Percentiles rank a stretch among this genome's conserved stretches.
These are phyloP conservation scores for Erebia palarica DNA, from an alignment of 2,888 invertebrate species.

Conservation along the genomic window DNA sequence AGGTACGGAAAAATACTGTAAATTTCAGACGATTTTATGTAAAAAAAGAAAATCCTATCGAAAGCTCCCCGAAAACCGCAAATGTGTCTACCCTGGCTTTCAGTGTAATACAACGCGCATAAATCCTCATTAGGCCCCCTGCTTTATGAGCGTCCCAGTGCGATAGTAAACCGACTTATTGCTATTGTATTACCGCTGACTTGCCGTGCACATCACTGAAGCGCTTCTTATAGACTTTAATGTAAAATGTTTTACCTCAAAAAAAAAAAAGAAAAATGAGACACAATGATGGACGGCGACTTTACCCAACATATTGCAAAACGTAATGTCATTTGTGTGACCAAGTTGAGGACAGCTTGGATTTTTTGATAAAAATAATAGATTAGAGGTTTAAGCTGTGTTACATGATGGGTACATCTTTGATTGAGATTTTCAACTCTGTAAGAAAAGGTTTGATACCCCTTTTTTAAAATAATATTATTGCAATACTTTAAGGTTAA, in stretches of 20 bases:
- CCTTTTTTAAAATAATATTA: too few species aligned
- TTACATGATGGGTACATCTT: too few species aligned
- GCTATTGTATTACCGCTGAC: slow-evolving; percentile 73
- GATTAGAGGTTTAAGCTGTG: too few species aligned
- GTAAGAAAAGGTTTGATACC: too few species aligned
- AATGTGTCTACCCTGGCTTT: slow-evolving; percentile 51
- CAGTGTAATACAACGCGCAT: slow-evolving; percentile 58
- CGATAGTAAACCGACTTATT: slow-evolving; percentile 73
- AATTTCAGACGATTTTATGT: background rate
- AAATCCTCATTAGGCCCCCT: slow-evolving; percentile 78
- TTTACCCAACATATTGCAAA: background rate
- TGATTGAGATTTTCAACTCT: too few species aligned
- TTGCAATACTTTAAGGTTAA: too few species aligned
- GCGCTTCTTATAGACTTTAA: slow-evolving; percentile 10
- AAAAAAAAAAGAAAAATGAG: too few species aligned
- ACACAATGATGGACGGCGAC: background rate
- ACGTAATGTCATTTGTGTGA: background rate
- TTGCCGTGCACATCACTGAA: slow-evolving; percentile 42
- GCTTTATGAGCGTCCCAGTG: slow-evolving; percentile 73
- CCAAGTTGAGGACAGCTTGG: too few species aligned
- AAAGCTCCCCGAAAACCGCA: slow-evolving; percentile 18
- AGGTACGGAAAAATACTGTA: too few species aligned
- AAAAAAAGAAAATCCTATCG: background rate
- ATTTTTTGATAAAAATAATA: too few species aligned
- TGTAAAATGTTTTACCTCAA: background rate